These are phyloP conservation scores for Oryzias javanicus DNA, from an alignment of 2,113 vertebrate species.

Conservation along the genomic window DNA sequence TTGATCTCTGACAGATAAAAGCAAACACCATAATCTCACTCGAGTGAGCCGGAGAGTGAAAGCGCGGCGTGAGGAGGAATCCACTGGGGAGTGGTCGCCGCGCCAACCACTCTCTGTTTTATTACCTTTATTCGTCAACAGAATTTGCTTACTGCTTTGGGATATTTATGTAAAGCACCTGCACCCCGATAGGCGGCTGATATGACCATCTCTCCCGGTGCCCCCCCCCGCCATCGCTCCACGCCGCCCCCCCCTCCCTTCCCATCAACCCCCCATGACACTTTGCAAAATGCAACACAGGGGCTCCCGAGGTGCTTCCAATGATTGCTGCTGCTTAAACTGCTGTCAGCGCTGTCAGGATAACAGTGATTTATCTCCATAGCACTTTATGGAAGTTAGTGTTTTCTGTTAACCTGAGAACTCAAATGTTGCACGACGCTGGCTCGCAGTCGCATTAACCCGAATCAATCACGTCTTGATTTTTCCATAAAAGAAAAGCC, in stretches of 20 bases:
- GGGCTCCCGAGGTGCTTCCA: conserved; percentile 84
- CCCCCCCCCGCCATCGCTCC: conserved; percentile 30
- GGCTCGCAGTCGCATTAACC: conserved; percentile 79
- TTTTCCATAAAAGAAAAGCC: conserved; percentile 80
- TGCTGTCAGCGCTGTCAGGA: conserved; percentile 92
- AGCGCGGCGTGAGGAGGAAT: conserved; percentile 73
- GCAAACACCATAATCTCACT: conserved; percentile 99
- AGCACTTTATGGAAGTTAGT: conserved; percentile 80
- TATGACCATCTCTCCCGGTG: conserved; percentile 85
- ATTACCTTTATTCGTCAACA: conserved; percentile 95
- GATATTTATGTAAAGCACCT: conserved; percentile 93
- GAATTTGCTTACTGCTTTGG: conserved; percentile 96
- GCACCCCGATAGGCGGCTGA: conserved; percentile 80
- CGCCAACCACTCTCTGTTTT: conserved; percentile 90
- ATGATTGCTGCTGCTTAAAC: conserved; percentile 97
- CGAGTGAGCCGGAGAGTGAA: conserved; percentile 88
- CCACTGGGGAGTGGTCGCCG: conserved; percentile 86
- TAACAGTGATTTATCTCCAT: conserved; percentile 99
- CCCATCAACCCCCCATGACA: conserved; percentile 77
- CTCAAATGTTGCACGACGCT: conserved; percentile 69
- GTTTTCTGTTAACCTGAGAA: conserved; percentile 84
- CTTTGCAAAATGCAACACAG: conserved; percentile 92
- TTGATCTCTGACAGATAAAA: conserved; percentile 99
- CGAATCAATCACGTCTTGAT: conserved; percentile 82
- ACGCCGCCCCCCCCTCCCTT: conserved; percentile 67